Evolutionary conservation across 2,888 invertebrate genomes (phyloP).

Genomic region (Dichetophora obliterata): DNA sequence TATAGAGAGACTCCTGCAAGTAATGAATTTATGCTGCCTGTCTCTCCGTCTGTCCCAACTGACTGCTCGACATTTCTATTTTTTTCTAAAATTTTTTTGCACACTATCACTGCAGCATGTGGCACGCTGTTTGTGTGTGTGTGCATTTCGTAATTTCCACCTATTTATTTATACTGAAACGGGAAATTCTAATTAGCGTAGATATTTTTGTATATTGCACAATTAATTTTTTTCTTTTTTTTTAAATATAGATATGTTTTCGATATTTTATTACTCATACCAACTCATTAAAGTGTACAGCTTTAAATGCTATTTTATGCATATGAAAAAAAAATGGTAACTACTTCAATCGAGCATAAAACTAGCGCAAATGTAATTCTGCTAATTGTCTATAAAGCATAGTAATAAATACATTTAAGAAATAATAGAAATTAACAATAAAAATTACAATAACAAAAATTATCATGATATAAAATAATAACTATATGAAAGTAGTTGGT

Average conservation of each 20-base stretch:
- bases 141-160: neutral
- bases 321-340: neutral
- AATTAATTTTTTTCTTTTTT: neutral
- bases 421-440: too few species aligned
- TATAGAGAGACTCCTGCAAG: neutral
- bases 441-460: too few species aligned
- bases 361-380: constrained; percentile 57
- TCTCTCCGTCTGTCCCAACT: too few species aligned
- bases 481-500: too few species aligned
- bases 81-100: too few species aligned
- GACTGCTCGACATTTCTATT: too few species aligned
- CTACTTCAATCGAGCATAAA: neutral
- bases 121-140: constrained; percentile 33
- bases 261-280: neutral
- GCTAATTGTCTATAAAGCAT: neutral
- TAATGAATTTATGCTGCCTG: constrained; percentile 11
- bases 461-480: too few species aligned
- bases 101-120: constrained; percentile 25
- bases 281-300: neutral
- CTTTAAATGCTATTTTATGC: too few species aligned
- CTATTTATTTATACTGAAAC: neutral
- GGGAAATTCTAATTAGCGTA: constrained; percentile 22
- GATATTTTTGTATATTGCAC: neutral
- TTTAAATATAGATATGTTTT: neutral
- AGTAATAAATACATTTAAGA: neutral